Percentiles rank a stretch among this genome's conserved stretches.
Evolutionary conservation across 2,797 vertebrate species (phyloP).

Genomic region (Eospalax fontanierii): DNA sequence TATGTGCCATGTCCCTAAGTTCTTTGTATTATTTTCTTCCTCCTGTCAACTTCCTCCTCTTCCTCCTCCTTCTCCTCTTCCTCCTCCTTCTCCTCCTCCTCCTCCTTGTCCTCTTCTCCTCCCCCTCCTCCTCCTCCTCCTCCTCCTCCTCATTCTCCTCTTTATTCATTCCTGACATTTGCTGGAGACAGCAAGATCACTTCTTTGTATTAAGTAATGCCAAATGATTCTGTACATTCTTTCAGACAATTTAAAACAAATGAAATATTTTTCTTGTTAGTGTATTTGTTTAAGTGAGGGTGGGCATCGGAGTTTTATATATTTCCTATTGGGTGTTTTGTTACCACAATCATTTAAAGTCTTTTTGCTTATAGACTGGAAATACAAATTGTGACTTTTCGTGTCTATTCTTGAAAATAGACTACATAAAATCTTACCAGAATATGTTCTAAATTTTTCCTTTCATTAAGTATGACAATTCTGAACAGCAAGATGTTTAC

Average conservation of each 20-base stretch:
- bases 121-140: too few species aligned
- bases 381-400: conserved; percentile 45
- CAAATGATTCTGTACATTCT: background rate
- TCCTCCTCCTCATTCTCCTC: too few species aligned
- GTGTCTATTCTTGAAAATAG: conserved; percentile 58
- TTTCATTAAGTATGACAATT: conserved; percentile 72
- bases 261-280: background rate
- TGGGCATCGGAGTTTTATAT: background rate
- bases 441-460: conserved; percentile 45
- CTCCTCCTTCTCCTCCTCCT: too few species aligned
- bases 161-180: background rate
- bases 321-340: conserved; percentile 7
- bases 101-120: too few species aligned
- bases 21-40: too few species aligned
- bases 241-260: conserved; percentile 43
- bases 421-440: background rate
- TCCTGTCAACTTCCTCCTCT: too few species aligned
- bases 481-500: conserved; percentile 76
- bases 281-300: background rate
- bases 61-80: too few species aligned
- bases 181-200: background rate
- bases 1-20: background rate
- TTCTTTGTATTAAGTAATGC: background rate
- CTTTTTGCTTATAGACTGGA: background rate
- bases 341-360: conserved; percentile 49